phyloP scores from a whole-genome alignment of 2,888 invertebrate species.

The Alviniconcha strummeri region DNA sequence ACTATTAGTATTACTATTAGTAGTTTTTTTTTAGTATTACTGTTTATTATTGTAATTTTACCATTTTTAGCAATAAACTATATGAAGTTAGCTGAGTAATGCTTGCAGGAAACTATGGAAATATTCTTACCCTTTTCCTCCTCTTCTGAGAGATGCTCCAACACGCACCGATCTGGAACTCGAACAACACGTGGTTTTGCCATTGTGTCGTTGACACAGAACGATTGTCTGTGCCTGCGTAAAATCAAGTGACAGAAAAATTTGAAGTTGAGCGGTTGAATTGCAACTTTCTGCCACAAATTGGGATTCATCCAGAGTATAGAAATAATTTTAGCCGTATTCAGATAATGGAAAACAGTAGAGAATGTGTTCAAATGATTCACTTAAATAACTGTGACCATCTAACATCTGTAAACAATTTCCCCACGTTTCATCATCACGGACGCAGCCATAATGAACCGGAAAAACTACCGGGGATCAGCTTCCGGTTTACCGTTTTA shows the following conservation, averaged over 20 bases:
- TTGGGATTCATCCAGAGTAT: constrained; percentile 6
- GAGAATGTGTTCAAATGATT: too few relatives aligned
- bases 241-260: neutral
- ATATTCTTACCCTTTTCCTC: constrained; percentile 19
- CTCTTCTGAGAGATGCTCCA: neutral
- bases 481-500: constrained; percentile 13
- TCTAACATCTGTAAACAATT: neutral
- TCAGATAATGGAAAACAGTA: too few relatives aligned
- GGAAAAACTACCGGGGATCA: neutral
- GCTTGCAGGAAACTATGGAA: too few relatives aligned
- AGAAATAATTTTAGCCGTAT: too few relatives aligned
- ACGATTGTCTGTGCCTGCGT: neutral
- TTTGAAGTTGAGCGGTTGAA: neutral
- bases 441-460: constrained; percentile 41
- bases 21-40: too few relatives aligned
- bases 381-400: too few relatives aligned
- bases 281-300: neutral
- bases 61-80: too few relatives aligned
- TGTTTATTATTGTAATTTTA: too few relatives aligned
- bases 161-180: constrained; percentile 19
- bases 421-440: constrained; percentile 44
- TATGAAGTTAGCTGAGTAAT: too few relatives aligned
- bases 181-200: constrained; percentile 27
- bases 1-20: too few relatives aligned
- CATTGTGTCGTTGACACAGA: neutral